Evolutionary conservation across 2,888 invertebrate genomes (phyloP), one percentile per base, ranked within the genome.

Genomic region (Colostygia pectinataria): DNA sequence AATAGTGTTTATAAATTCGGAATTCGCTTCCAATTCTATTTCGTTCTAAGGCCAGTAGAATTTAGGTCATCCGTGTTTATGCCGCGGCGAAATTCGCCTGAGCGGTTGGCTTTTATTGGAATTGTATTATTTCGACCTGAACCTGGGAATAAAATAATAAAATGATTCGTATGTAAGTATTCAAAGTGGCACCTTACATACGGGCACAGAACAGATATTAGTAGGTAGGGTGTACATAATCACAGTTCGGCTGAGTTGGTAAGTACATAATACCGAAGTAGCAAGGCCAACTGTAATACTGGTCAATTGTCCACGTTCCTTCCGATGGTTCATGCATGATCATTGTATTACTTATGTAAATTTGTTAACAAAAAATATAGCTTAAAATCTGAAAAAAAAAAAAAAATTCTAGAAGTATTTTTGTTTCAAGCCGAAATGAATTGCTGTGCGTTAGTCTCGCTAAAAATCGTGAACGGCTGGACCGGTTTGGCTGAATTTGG

Each of bases 1-100:
- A 70, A 67, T 66, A 65, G 63, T 61, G 65, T 53, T 67, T 66
- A 64, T 66, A 66, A 67, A 61, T 48, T 58, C 53, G 59, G 61
- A 63, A 64, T 63, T 63, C 62, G 64, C 63, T 67, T 62, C 48
- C 48, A 61, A 66, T 66, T 66, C 67, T 62, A 66, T 66, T 69
- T 69, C 61, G 61, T 63, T 70, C 61, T 61, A 66, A 71, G 71
- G 73, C 51, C 71, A 63, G 56, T 53, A 48, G 62, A 57, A 74
- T 63, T 61, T 66, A 54, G 66, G 63, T 57, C 65, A 59, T 52
- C 53, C 37, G 43, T 63, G 57, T 63, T 63, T 64, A 63, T 39
- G 25, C 39, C 38, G 41, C 20, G 36, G 42, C 15, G 12, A 53
- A 49, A 31, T 27, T 23, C 36, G 33, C 4, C 23, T 9, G 33